These are phyloP conservation scores for Sisyra nigra DNA, from an alignment of 2,888 invertebrate genomes.

Conservation along the genomic window DNA sequence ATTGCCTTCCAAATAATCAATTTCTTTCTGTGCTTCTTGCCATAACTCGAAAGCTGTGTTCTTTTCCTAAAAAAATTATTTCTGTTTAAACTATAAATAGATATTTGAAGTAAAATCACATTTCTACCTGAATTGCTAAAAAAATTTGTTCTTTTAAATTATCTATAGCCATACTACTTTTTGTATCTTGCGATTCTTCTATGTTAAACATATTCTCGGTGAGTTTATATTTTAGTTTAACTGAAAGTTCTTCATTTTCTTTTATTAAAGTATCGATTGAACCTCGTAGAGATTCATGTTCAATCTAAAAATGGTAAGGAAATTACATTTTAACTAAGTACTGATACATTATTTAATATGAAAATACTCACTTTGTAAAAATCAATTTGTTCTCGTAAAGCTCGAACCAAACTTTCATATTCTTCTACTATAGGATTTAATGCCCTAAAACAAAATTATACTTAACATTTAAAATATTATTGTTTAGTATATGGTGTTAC, in stretches of 20 bases:
- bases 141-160: slow-evolving; percentile 26
- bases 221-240: slow-evolving; percentile 15
- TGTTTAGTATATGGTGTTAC: neutral
- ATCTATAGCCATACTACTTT: slow-evolving; percentile 18
- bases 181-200: slow-evolving; percentile 11
- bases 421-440: slow-evolving; percentile 15
- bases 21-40: slow-evolving; percentile 47
- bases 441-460: slow-evolving; percentile 11
- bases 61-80: slow-evolving; percentile 38
- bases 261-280: slow-evolving; percentile 17
- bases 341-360: neutral
- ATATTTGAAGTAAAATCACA: slow-evolving; percentile 4
- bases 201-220: slow-evolving; percentile 10
- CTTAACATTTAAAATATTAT: neutral
- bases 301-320: slow-evolving; percentile 17
- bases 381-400: slow-evolving; percentile 31
- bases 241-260: slow-evolving; percentile 23
- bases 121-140: slow-evolving; percentile 20
- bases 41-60: slow-evolving; percentile 45
- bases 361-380: slow-evolving; percentile 30
- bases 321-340: neutral
- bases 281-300: slow-evolving; percentile 20
- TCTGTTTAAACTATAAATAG: neutral
- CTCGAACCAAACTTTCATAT: slow-evolving; percentile 20
- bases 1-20: slow-evolving; percentile 39